A percentile compares a stretch with the other conserved stretches of the same genome.
phyloP scores from a whole-genome alignment of 2,797 vertebrate species.

The Microtus obscurus region DNA sequence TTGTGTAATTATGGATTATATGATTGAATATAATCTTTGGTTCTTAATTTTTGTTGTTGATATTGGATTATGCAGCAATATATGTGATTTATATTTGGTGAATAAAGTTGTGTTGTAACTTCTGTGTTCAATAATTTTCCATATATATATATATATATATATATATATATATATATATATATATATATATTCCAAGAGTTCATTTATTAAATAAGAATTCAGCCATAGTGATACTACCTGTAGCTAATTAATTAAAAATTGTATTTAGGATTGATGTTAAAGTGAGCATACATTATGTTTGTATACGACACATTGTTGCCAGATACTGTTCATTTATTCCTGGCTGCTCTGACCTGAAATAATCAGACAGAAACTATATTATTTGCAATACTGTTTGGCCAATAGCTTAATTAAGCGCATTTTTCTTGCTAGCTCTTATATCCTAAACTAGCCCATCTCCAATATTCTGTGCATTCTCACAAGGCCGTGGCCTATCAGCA shows the following conservation, averaged over 20 bases:
- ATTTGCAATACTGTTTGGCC: too few relatives aligned
- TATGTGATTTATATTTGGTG: conserved; percentile 8
- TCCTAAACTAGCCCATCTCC: too few relatives aligned
- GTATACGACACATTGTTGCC: not conserved
- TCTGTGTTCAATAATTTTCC: not conserved
- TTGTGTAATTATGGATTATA: not conserved
- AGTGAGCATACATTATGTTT: not conserved
- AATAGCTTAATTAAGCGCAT: too few relatives aligned
- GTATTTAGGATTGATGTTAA: conserved; percentile 1
- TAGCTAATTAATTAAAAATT: not conserved
- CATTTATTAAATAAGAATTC: not conserved
- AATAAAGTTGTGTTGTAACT: not conserved
- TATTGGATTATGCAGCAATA: not conserved
- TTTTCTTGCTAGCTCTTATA: too few relatives aligned
- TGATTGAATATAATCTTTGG: not conserved
- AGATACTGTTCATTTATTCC: too few relatives aligned
- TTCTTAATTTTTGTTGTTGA: conserved; percentile 4
- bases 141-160: not conserved
- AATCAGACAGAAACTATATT: too few relatives aligned
- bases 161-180: not conserved
- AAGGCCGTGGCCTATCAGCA: too few relatives aligned
- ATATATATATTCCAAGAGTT: not conserved
- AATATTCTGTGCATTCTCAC: too few relatives aligned
- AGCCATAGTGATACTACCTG: not conserved
- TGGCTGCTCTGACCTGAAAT: too few relatives aligned